Percentiles rank a stretch among this genome's conserved stretches.
Conservation (phyloP, 2,113 vertebrate species). For the Mesocricetus auratus region DNA sequence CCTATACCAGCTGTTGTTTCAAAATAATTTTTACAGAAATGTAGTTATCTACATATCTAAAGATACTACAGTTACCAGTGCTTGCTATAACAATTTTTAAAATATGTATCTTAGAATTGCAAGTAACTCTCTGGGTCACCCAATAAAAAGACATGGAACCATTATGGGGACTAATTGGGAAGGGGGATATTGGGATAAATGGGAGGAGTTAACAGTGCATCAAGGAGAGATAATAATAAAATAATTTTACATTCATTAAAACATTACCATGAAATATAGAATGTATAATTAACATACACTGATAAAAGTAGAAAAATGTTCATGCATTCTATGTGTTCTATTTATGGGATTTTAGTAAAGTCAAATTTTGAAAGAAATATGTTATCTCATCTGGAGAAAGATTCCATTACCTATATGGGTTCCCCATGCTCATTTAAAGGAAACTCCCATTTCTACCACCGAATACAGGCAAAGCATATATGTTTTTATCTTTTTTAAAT, state of each 20-base stretch:
- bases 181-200: neutral
- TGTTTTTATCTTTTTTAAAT: no score
- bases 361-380: neutral
- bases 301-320: neutral
- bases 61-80: neutral
- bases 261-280: neutral
- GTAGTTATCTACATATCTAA: neutral
- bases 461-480: neutral
- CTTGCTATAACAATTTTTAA: neutral
- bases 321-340: neutral
- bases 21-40: neutral
- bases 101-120: neutral
- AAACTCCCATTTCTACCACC: neutral
- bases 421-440: neutral
- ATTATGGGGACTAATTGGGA: neutral
- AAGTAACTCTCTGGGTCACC: neutral
- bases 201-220: neutral
- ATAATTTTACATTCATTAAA: neutral
- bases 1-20: neutral
- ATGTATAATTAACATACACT: neutral
- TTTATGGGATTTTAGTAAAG: neutral
- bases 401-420: neutral
- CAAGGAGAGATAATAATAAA: neutral
- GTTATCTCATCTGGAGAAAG: neutral
- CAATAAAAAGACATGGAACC: neutral